Percentiles rank a stretch among this genome's conserved stretches.
Conservation (phyloP, 1,140 invertebrate species). For the Pinna nobilis region DNA sequence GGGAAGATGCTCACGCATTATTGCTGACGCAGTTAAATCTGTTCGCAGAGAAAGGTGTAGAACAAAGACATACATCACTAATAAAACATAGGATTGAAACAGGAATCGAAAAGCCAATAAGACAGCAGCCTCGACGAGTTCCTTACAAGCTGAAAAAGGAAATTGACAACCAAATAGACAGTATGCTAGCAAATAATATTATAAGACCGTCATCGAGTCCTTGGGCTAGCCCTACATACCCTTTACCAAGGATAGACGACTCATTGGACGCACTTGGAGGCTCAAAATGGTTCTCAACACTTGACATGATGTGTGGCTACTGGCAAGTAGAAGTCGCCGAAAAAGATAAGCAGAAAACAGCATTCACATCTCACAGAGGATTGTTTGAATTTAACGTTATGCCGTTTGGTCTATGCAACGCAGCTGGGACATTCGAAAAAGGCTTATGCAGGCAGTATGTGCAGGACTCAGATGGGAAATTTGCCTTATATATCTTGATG, state of each 20-base stretch:
- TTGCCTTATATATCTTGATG: neutral
- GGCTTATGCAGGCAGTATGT: neutral
- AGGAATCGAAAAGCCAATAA: slow-evolving; percentile 16
- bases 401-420: slow-evolving; percentile 25
- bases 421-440: slow-evolving; percentile 25
- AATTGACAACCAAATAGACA: slow-evolving; percentile 19
- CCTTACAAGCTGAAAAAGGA: neutral
- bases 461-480: neutral
- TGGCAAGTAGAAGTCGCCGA: neutral
- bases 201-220: slow-evolving; percentile 69
- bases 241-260: slow-evolving; percentile 3
- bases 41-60: too few relatives aligned
- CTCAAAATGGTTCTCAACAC: slow-evolving; percentile 8
- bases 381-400: slow-evolving; percentile 28
- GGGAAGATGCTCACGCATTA: too few relatives aligned
- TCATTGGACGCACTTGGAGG: neutral
- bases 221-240: slow-evolving; percentile 73
- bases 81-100: slow-evolving; percentile 25
- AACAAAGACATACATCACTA: too few relatives aligned
- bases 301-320: neutral
- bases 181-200: slow-evolving; percentile 36
- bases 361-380: slow-evolving; percentile 1
- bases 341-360: neutral
- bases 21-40: too few relatives aligned
- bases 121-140: slow-evolving; percentile 23